These are phyloP conservation scores for Galeopsomyia nigrocyanea DNA, from an alignment of 2,888 invertebrate species.

Conservation along the genomic window DNA sequence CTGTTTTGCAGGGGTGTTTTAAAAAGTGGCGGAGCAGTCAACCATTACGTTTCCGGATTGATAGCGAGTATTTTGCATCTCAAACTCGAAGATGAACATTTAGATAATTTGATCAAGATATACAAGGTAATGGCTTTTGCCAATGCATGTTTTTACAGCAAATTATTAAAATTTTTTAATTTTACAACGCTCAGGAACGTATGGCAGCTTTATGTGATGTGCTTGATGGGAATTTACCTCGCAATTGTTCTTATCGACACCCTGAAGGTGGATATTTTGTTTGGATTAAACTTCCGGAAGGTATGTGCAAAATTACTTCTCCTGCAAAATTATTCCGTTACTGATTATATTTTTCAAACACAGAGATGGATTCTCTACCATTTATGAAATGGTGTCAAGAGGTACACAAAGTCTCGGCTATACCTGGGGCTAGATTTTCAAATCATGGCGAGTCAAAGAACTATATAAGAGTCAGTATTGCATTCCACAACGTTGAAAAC, in stretches of 20 bases:
- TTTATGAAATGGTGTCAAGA: conserved; percentile 68
- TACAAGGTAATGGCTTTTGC: conserved; percentile 60
- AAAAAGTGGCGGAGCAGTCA: conserved; percentile 74
- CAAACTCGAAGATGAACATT: conserved; percentile 69
- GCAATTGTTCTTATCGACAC: conserved; percentile 65
- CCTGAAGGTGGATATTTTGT: conserved; percentile 75
- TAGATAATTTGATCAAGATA: conserved; percentile 64
- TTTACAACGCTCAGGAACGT: conserved; percentile 62
- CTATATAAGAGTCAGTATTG: conserved; percentile 70
- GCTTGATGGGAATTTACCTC: conserved; percentile 68
- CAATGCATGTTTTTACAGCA: no score
- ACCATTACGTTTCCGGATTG: conserved; percentile 73
- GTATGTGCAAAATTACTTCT: conserved; percentile 45
- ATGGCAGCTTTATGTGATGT: conserved; percentile 67
- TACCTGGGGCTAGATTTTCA: conserved; percentile 69
- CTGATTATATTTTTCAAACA: conserved; percentile 13
- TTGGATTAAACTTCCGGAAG: conserved; percentile 72
- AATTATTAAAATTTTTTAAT: conserved; percentile 3
- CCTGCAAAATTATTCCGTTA: neutral
- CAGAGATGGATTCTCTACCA: conserved; percentile 63
- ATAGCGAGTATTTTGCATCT: conserved; percentile 72
- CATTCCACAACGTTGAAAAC: conserved; percentile 68
- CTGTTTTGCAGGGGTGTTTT: conserved; percentile 68
- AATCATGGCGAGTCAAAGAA: conserved; percentile 62
- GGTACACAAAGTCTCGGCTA: conserved; percentile 68